Base-by-base conservation (phyloP, 2,113 vertebrate species). In the Brachypteracias leptosomus region DNA sequence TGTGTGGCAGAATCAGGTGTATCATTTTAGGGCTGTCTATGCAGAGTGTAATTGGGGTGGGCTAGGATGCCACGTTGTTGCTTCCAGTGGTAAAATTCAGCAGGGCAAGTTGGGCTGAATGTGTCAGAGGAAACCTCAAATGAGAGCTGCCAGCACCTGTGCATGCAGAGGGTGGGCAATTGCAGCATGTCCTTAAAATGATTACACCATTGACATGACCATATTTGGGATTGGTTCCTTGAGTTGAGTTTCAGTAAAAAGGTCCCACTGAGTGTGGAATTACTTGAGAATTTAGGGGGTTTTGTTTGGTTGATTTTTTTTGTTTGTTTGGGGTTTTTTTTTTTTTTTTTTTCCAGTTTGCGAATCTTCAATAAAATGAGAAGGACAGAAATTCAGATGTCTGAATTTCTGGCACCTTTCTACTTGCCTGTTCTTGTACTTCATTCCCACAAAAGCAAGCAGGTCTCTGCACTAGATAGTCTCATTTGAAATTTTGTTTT, bases 1-100 rank as follows among this genome's bases (percentile, higher is more conserved):
- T 0, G 0, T 3, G 10, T 4, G 52, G 44, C 47, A 52, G 40
- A 66, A 11, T 0, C 3, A 10, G 19, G 4, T 1, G 13, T 2
- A 8, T 21, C 0, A 31, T 29, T 47, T 7, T 2, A 11, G 63
- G 40, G 22, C 42, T 70, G 58, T 1, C 35, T 13, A 62, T 19
- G 71, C 54, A 33, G 40, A 2, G 9, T 1, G 18, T 5, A 38
- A 4, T 35, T n/a, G 67, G 40, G n/a, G 3, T 28, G 38, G 35
- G 40, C 9, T 82, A 55, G 13, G 28, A 1, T n/a, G 25, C 19
- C 2, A 3, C 5, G 31, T 10, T 52, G 20, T 8, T 46, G 13
- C 26, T 68, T 51, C 42, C 73, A 42, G 36, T 40, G n/a, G 6
- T n/a, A 18, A 68, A 72, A 90, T 16, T 40, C 28, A 81, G 3